phyloP scores from a whole-genome alignment of 2,888 invertebrate species.

The Ophion costatus region DNA sequence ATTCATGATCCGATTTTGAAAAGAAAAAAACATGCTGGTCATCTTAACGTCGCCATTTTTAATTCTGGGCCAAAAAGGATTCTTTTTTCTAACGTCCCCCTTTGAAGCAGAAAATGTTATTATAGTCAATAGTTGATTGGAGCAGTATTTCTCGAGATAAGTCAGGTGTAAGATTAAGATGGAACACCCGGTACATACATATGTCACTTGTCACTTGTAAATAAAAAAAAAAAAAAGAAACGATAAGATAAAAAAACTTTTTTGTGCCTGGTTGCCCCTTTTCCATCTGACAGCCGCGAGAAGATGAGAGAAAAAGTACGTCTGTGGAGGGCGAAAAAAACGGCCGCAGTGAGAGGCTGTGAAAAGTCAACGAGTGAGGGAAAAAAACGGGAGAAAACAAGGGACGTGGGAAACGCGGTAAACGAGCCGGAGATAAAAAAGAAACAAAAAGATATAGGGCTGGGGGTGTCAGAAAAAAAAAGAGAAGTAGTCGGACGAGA shows the following conservation, averaged over 20 bases:
- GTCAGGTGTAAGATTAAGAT: too few relatives aligned
- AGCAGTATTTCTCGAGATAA: too few relatives aligned
- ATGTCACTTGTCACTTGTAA: neutral
- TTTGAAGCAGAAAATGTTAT: too few relatives aligned
- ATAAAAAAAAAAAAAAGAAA: neutral
- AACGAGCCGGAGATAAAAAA: constrained; percentile 48
- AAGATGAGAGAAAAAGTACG: neutral
- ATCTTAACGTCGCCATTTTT: too few relatives aligned
- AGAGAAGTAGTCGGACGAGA: neutral
- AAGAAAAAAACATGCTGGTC: too few relatives aligned
- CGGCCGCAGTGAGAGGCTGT: neutral
- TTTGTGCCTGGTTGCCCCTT: neutral
- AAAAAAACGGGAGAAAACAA: constrained; percentile 17
- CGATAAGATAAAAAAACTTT: neutral
- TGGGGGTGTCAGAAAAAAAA: constrained; percentile 14
- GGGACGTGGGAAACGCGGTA: constrained; percentile 36
- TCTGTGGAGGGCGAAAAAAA: neutral
- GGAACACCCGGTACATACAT: too few relatives aligned
- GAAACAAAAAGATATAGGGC: constrained; percentile 27
- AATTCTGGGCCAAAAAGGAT: too few relatives aligned
- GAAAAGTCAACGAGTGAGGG: constrained; percentile 17
- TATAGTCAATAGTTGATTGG: too few relatives aligned
- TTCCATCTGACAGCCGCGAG: neutral
- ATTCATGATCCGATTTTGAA: too few relatives aligned
- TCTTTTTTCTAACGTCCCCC: too few relatives aligned